Percentiles rank a stretch among this genome's conserved stretches.
phyloP scores from a whole-genome alignment of 2,888 invertebrate species.

The Drosophila nr. fundita region DNA sequence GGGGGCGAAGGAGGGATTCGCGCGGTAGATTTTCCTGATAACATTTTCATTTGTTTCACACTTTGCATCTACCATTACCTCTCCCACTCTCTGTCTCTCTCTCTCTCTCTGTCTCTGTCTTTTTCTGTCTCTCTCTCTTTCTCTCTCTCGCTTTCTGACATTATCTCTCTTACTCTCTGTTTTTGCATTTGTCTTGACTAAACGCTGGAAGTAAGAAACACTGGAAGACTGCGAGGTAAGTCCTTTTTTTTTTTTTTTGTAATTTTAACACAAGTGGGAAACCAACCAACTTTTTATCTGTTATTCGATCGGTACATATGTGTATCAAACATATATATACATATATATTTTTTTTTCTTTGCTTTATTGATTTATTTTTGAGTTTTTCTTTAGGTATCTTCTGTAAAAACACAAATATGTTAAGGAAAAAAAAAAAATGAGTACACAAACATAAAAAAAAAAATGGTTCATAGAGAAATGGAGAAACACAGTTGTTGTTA shows the following conservation, averaged over 20 bases:
- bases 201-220: constrained; percentile 45
- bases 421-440: constrained; percentile 1
- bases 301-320: constrained; percentile 6
- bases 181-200: constrained; percentile 10
- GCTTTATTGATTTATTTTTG: constrained; percentile 12
- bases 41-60: constrained; percentile 7
- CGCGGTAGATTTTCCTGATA: constrained; percentile 24
- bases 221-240: constrained; percentile 5
- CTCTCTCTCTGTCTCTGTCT: constrained; percentile 8
- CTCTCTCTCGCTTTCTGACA: constrained; percentile 5
- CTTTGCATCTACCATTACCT: constrained; percentile 29
- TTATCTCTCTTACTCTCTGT: neutral
- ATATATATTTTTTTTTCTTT: neutral
- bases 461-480: constrained; percentile 26
- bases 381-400: constrained; percentile 15
- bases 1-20: constrained; percentile 20
- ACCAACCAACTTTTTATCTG: constrained; percentile 61
- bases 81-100: constrained; percentile 27
- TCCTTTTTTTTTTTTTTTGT: neutral
- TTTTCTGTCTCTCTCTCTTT: constrained; percentile 3
- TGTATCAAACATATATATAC: constrained; percentile 1
- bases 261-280: constrained; percentile 14
- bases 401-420: constrained; percentile 25
- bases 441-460: constrained; percentile 1
- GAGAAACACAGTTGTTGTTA: constrained; percentile 47